Evolutionary conservation across 2,797 vertebrate species (phyloP).

Genomic region (Echiichthys vipera): DNA sequence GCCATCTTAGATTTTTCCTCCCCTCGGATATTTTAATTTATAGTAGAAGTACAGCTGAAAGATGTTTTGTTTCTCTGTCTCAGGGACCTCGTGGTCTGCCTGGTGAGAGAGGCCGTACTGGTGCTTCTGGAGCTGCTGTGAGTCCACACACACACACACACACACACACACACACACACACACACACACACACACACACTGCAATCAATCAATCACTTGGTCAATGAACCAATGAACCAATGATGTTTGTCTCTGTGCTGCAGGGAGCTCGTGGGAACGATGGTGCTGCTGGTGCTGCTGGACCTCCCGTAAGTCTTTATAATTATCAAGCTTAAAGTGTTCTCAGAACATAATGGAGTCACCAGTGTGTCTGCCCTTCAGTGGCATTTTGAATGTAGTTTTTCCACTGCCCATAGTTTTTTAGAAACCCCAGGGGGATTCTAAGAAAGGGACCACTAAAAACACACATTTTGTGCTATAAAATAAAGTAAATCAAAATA

Average conservation of each 20-base stretch:
- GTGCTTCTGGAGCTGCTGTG: conserved; percentile 93
- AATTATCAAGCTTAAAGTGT: not conserved
- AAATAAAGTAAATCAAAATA: not conserved
- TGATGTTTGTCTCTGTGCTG: conserved; percentile 39
- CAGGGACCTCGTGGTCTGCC: conserved; percentile 96
- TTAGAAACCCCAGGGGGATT: conserved; percentile 14
- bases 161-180: not conserved
- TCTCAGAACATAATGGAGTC: too few species aligned
- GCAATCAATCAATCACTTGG: not conserved
- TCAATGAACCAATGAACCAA: not conserved
- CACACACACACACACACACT: not conserved
- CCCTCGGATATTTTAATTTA: not conserved
- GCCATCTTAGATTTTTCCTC: not conserved
- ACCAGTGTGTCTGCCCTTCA: not conserved
- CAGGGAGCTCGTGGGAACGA: conserved; percentile 98
- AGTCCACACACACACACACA: conserved; percentile 75
- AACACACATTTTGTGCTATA: not conserved
- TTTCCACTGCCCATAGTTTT: not conserved
- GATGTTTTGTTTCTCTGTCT: conserved; percentile 18
- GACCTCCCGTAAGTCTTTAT: conserved; percentile 90
- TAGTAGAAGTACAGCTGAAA: not conserved
- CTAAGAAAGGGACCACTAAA: not conserved
- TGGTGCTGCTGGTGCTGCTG: conserved; percentile 92
- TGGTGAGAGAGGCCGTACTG: conserved; percentile 96
- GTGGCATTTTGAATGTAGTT: not conserved